These are phyloP conservation scores for Andrena camellia DNA, from an alignment of 2,888 invertebrate genomes.

Conservation along the genomic window DNA sequence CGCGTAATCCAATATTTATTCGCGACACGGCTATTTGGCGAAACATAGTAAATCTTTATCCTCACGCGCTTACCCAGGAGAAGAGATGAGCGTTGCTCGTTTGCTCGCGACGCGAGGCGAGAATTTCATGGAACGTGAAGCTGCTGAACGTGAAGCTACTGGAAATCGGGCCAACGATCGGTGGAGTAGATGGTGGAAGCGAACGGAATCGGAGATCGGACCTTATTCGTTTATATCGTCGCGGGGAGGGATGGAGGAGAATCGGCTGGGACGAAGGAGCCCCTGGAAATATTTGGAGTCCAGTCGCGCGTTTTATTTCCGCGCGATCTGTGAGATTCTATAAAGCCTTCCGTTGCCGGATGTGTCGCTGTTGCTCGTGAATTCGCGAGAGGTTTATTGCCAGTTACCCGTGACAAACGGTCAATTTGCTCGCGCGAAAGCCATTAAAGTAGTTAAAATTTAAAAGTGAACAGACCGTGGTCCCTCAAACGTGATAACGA, in stretches of 20 bases:
- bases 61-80: constrained; percentile 27
- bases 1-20: constrained; percentile 37
- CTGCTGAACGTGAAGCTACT: constrained; percentile 29
- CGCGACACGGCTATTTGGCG: constrained; percentile 34
- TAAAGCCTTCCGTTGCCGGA: not conserved
- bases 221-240: constrained; percentile 25
- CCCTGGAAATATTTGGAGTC: not conserved
- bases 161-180: constrained; percentile 28
- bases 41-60: constrained; percentile 40
- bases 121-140: constrained; percentile 23
- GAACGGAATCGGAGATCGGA: constrained; percentile 20
- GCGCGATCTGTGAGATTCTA: constrained; percentile 15
- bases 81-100: constrained; percentile 24
- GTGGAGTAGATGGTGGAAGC: not conserved
- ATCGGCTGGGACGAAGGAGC: not conserved
- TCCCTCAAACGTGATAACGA: not conserved
- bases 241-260: constrained; percentile 2
- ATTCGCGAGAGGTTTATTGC: constrained; percentile 6
- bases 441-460: not conserved
- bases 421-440: not conserved
- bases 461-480: not conserved
- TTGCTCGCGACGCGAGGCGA: not conserved
- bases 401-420: not conserved
- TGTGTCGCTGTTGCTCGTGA: not conserved
- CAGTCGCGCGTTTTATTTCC: constrained; percentile 22